Conservation (phyloP, 1,140 invertebrate genomes). For the Drosophila repleta region DNA sequence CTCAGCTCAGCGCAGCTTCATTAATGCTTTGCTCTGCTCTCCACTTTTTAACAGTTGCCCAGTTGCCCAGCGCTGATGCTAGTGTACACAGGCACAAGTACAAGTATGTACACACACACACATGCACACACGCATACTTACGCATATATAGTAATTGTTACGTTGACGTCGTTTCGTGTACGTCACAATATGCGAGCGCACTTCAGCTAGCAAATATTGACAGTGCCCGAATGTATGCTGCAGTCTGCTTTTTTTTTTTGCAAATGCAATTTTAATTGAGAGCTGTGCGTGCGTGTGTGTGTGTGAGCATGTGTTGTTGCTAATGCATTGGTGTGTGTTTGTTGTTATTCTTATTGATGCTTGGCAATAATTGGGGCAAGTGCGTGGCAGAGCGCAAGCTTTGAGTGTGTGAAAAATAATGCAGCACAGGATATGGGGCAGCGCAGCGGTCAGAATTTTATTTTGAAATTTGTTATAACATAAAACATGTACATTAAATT, state of each 20-base stretch:
- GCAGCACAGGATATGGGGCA: neutral
- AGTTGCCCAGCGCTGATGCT: constrained; percentile 36
- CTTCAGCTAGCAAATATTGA: constrained; percentile 56
- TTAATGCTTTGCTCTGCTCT: constrained; percentile 51
- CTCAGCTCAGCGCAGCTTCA: constrained; percentile 48
- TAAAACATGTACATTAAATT: too few relatives aligned
- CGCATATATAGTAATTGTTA: constrained; percentile 33
- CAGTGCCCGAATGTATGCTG: constrained; percentile 64
- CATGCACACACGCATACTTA: constrained; percentile 21
- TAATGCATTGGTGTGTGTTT: constrained; percentile 1
- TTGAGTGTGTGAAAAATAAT: constrained; percentile 13
- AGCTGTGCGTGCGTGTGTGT: constrained; percentile 19
- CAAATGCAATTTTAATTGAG: constrained; percentile 68
- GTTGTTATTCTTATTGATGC: constrained; percentile 28
- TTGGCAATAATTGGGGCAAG: constrained; percentile 71
- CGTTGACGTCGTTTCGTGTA: constrained; percentile 33
- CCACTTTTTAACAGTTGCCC: constrained; percentile 26
- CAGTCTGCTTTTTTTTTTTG: constrained; percentile 32
- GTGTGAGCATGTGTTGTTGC: constrained; percentile 14
- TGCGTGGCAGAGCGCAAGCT: constrained; percentile 32
- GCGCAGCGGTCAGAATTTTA: too few relatives aligned
- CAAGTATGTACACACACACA: constrained; percentile 9
- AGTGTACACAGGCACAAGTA: constrained; percentile 59
- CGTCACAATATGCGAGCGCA: constrained; percentile 39
- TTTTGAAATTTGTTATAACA: too few relatives aligned